phyloP scores from a whole-genome alignment of 1,140 invertebrate species.

The Ceratina calcarata region DNA sequence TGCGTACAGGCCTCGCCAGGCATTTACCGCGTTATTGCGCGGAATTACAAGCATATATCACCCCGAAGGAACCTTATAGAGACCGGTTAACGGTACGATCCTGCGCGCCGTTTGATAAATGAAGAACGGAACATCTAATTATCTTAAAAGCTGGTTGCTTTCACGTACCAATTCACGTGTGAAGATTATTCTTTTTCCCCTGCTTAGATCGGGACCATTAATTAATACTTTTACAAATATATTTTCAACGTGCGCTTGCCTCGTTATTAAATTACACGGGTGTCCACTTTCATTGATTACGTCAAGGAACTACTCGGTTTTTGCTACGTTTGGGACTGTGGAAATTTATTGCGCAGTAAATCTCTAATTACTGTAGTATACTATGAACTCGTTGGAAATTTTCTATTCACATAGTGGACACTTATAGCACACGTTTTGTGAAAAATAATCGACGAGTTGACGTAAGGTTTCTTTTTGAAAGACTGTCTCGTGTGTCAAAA shows the following conservation, averaged over 20 bases:
- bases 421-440: too few relatives aligned
- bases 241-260: too few relatives aligned
- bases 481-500: constrained; percentile 40
- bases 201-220: background rate
- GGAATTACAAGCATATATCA: constrained; percentile 20
- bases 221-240: background rate
- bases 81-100: constrained; percentile 25
- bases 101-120: constrained; percentile 3
- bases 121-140: constrained; percentile 20
- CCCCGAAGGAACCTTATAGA: background rate
- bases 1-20: background rate
- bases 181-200: background rate
- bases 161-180: constrained; percentile 6
- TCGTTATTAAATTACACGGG: background rate
- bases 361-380: too few relatives aligned
- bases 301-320: background rate
- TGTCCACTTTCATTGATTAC: background rate
- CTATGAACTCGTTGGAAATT: too few relatives aligned
- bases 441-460: too few relatives aligned
- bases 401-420: too few relatives aligned
- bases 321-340: background rate
- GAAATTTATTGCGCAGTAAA: background rate
- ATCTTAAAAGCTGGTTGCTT: constrained; percentile 20
- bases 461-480: constrained; percentile 17
- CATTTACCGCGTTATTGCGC: constrained; percentile 11